A percentile compares a stretch with the other conserved stretches of the same genome.
These are phyloP conservation scores for Gymnodraco acuticeps DNA, from an alignment of 2,797 vertebrate genomes.

Conservation along the genomic window DNA sequence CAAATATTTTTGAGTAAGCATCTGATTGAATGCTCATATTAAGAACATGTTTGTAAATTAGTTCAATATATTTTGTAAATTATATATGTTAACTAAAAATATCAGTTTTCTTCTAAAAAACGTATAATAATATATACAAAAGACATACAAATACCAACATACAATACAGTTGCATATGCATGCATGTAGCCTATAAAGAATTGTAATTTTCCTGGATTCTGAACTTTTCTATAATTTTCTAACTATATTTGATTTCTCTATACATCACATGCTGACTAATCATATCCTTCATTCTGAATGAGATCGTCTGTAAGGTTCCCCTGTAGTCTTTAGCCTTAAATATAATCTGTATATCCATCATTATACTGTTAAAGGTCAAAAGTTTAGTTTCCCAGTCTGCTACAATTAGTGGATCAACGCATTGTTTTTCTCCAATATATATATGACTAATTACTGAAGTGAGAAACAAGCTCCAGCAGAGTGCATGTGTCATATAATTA, in stretches of 20 bases:
- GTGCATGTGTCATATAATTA: not conserved
- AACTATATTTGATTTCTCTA: not conserved
- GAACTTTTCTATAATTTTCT: not conserved
- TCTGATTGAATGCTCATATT: no score
- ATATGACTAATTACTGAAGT: not conserved
- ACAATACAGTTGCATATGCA: not conserved
- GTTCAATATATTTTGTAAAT: no score
- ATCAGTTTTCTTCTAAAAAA: no score
- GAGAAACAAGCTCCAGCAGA: not conserved
- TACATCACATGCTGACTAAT: slow-evolving; percentile 1
- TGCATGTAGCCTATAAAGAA: not conserved
- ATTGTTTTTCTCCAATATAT: not conserved
- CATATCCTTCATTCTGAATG: not conserved
- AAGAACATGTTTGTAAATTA: no score
- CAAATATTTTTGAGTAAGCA: no score
- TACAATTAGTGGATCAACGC: not conserved
- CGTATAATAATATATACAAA: no score
- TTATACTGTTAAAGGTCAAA: not conserved
- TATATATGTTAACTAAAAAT: no score
- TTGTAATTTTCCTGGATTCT: not conserved
- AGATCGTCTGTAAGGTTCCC: not conserved
- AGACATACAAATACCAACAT: no score
- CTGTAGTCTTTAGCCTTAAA: not conserved
- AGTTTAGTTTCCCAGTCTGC: not conserved
- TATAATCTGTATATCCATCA: not conserved